Base-by-base conservation (phyloP, 2,888 invertebrate genomes). In the Scaptomyza caliginosa region DNA sequence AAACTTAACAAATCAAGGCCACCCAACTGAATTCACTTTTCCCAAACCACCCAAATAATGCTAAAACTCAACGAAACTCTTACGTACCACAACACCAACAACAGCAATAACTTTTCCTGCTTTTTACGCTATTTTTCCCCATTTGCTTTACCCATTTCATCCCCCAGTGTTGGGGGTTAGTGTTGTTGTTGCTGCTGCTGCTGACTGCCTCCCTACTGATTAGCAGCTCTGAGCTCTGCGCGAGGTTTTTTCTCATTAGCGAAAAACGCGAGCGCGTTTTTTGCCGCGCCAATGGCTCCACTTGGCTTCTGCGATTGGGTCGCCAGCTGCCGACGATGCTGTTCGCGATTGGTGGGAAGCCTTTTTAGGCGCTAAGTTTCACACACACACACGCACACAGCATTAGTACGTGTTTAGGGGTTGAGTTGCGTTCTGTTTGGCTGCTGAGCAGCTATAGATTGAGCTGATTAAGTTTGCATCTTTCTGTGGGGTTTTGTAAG, bases 291-390 rank as follows among this genome's bases (percentile, higher is more conserved):
- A 81, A 84, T 84, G 79, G 68, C 78, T 76, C 76, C 71, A 81
- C 71, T 84, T 81, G 85, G 71, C 77, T 60, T 65, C 70, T 77
- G 79, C 85, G 58, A 85, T 85, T 82, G 80, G 86, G 79, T 79
- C 68, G 70, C 63, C 32, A 52, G 64, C 21, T 59, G 56, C 10
- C 48, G 77, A 21, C 58, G 62, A 69, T 63, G 79, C 66, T 60
- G 50, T 19, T 64, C 77, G 79, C 79, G 77, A 85, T 85, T 82
- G 83, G 86, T 77, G 74, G 75, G 56, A 57, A 38, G 67, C 57
- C 62, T 57, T 59, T 54, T 63, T 63, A 78, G 76, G 76, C 66
- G 46, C 75, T 71, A 64, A 79, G 43, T 66, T 59, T 49, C 40
- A 39, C 28, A 34, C 16, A 34, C 4, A n/a, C 24, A 26, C 2